Base-by-base conservation (phyloP, 1,140 invertebrate genomes). In the Sesamia nonagrioides region DNA sequence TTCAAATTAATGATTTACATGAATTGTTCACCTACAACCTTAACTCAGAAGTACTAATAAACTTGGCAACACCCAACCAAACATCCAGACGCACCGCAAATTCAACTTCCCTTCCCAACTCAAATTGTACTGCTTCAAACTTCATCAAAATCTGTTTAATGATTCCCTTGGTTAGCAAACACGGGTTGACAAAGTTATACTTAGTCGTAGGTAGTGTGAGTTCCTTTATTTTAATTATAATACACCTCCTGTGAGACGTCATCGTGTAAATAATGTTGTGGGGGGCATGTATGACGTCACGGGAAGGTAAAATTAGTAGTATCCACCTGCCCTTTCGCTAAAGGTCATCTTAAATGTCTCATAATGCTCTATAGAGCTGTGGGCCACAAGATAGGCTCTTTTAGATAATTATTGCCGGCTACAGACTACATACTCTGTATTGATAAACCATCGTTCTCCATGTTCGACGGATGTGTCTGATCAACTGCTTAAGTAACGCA, bases 81-180 rank as follows among this genome's bases (percentile, higher is more conserved):
- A 73, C 58, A 58, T 52, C 40, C 45, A 4, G 63, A 73, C 42
- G 52, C 4, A 8, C 8, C 52, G 3, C 48, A 50, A 54, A 71
- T 21, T 17, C 71, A 42, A 73, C n/a, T 73, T 73, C 8, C n/a
- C 50, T 40, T 54, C 17, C 9, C 45, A n/a, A n/a, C 33, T 52
- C 11, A 71, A 71, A 27, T 71, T 71, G 18, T 71, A 73, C 42
- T 18, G 71, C 52, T 58, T 58, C 50, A 54, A 73, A 73, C 71
- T 73, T 18, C 52, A 73, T 73, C 52, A 73, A 42, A 71, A 58
- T 73, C 71, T 37, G 71, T 58, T 73, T 73, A 54, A 73, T 73
- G 71, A n/a, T 40, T 40, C 69, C 69, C 69, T 40, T 40, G 69
- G 50, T 42, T 15, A n/a, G 48, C 11, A 54, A 56, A 73, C 15